Evolutionary conservation across 2,797 vertebrate species (phyloP).

Genomic region (Alosa sapidissima): DNA sequence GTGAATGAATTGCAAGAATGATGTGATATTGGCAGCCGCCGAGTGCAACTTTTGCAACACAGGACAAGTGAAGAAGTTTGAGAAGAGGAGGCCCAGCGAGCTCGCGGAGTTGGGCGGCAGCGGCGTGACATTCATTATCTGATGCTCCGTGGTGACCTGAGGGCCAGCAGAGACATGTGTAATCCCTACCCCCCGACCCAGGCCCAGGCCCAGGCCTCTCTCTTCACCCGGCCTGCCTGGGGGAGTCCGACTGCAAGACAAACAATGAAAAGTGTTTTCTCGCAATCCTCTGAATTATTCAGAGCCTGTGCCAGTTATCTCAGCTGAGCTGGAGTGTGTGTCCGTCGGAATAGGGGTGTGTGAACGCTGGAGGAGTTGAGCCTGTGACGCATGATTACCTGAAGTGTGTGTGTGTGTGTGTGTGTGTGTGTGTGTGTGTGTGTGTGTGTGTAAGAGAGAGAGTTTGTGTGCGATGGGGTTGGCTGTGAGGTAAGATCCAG

Average conservation of each 20-base stretch:
- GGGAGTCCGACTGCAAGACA: constrained; percentile 38
- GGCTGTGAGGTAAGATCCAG: background rate
- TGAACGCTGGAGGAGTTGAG: background rate
- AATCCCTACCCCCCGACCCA: background rate
- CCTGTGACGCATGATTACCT: background rate
- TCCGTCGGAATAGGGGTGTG: background rate
- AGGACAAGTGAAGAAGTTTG: background rate
- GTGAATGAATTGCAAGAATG: background rate
- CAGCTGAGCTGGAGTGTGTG: constrained; percentile 23
- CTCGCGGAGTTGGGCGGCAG: background rate
- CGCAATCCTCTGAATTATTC: constrained; percentile 45
- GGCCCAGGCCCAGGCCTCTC: constrained; percentile 7
- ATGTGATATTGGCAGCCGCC: background rate
- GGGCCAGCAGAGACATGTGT: background rate
- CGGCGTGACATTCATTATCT: constrained; percentile 12
- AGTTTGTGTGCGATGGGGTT: background rate
- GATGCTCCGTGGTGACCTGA: background rate
- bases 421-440: background rate
- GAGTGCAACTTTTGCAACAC: background rate
- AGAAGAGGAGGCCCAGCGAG: background rate
- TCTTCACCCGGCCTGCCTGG: constrained; percentile 17
- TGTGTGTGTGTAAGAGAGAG: background rate
- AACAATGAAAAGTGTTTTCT: constrained; percentile 37
- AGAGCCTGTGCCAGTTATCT: constrained; percentile 33
- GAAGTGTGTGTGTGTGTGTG: background rate